These are phyloP conservation scores for Conus betulinus DNA, from an alignment of 1,140 invertebrate genomes.

Conservation along the genomic window DNA sequence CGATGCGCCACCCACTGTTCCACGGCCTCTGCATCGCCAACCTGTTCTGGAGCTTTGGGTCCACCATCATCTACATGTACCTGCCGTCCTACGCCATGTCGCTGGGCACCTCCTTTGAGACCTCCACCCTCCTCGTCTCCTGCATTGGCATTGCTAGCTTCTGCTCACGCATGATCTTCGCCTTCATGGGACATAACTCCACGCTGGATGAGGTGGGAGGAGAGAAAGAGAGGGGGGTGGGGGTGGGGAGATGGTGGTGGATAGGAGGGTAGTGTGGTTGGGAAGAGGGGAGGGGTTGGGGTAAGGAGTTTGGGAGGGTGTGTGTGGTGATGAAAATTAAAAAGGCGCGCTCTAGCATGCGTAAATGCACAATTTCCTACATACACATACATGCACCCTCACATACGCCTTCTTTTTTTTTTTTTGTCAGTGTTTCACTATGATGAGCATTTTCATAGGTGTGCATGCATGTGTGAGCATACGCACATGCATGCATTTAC, in stretches of 20 bases:
- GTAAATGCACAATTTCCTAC: too few relatives aligned
- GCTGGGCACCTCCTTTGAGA: constrained; percentile 60
- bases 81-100: constrained; percentile 65
- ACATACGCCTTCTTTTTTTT: too few relatives aligned
- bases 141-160: constrained; percentile 70
- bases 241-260: constrained; percentile 37
- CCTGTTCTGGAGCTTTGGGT: constrained; percentile 73
- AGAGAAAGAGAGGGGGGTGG: too few relatives aligned
- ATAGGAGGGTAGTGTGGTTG: too few relatives aligned
- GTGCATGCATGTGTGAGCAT: too few relatives aligned
- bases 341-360: too few relatives aligned
- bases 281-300: not conserved
- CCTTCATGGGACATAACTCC: constrained; percentile 70
- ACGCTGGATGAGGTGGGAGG: constrained; percentile 60
- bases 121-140: constrained; percentile 63
- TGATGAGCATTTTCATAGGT: too few relatives aligned
- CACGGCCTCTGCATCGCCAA: constrained; percentile 70
- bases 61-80: constrained; percentile 71
- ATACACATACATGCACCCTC: too few relatives aligned
- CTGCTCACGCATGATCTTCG: constrained; percentile 65
- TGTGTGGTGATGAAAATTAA: too few relatives aligned
- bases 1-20: constrained; percentile 68
- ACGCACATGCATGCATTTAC: too few relatives aligned
- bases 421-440: too few relatives aligned
- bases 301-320: not conserved